Percentiles rank a stretch among this genome's conserved stretches.
Evolutionary conservation across 2,113 vertebrate genomes (phyloP).

Genomic region (Toxostoma redivivum): DNA sequence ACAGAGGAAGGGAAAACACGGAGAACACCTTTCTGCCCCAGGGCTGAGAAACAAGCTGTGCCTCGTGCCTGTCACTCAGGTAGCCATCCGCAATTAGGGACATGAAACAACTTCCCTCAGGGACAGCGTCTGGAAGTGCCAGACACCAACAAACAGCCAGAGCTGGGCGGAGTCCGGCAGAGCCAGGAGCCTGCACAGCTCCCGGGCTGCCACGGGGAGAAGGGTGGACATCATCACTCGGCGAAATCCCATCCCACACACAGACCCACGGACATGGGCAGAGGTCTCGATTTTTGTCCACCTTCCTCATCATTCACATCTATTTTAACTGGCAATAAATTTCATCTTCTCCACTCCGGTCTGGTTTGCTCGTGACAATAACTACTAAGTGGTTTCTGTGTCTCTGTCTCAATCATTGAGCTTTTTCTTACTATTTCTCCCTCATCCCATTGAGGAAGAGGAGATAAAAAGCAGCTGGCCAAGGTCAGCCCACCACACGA

Average conservation of each 20-base stretch:
- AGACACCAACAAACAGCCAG: not conserved
- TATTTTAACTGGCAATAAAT: not conserved
- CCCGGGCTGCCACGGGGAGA: not conserved
- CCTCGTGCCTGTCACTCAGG: not conserved
- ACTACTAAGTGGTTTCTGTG: not conserved
- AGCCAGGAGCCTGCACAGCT: not conserved
- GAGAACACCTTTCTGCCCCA: not conserved
- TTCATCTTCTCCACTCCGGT: not conserved
- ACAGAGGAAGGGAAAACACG: not conserved
- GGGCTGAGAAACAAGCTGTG: not conserved
- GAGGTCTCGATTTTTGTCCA: not conserved
- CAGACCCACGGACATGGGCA: rapidly evolving
- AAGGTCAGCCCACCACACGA: not conserved
- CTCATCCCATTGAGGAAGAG: rapidly evolving
- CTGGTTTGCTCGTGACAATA: not conserved
- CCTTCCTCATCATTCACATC: not conserved
- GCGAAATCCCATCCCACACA: rapidly evolving
- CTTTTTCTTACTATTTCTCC: not conserved
- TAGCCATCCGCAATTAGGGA: not conserved
- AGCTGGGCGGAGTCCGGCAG: rapidly evolving
- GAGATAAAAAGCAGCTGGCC: not conserved
- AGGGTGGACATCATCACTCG: not conserved
- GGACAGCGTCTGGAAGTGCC: not conserved
- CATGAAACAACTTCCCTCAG: not conserved
- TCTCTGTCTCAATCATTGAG: not conserved